Conservation (phyloP, 2,888 invertebrate genomes). For the Abrostola tripartita region DNA sequence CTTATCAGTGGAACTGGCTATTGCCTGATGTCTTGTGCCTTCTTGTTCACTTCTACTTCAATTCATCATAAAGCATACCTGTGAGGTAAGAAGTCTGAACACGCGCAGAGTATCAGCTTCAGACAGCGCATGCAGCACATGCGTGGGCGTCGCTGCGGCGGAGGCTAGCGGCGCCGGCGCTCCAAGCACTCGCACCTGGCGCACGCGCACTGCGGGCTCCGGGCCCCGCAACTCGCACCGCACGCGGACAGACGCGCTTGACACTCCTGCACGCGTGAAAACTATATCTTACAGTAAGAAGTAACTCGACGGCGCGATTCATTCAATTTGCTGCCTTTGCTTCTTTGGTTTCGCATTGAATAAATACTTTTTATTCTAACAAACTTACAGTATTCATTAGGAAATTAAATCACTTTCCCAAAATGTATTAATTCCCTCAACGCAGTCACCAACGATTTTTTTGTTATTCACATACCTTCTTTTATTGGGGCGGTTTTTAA, state of each 20-base stretch:
- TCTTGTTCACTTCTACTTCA: too few species aligned
- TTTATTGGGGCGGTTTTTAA: too few species aligned
- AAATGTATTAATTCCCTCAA: too few species aligned
- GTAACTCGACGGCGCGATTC: not conserved
- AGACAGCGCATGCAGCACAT: slow-evolving; percentile 95
- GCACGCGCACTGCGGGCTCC: slow-evolving; percentile 95
- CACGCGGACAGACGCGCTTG: slow-evolving; percentile 85
- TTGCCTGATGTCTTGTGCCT: too few species aligned
- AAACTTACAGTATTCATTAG: too few species aligned
- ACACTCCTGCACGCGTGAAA: slow-evolving; percentile 16
- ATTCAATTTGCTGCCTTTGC: not conserved
- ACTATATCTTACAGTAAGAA: not conserved
- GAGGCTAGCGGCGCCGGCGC: slow-evolving; percentile 62
- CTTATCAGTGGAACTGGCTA: too few species aligned
- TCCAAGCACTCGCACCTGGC: slow-evolving; percentile 90
- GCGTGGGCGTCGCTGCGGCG: slow-evolving; percentile 67
- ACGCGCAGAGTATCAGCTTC: slow-evolving; percentile 97
- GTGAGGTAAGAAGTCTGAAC: slow-evolving; percentile 96
- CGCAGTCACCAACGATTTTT: too few species aligned
- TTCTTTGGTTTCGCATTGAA: not conserved
- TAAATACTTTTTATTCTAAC: too few species aligned
- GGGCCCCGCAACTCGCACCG: slow-evolving; percentile 96
- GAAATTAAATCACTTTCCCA: too few species aligned
- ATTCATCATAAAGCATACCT: slow-evolving; percentile 83
- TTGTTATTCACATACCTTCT: too few species aligned